These are phyloP conservation scores for Clarias magur DNA, from an alignment of 2,113 vertebrate species.

Conservation along the genomic window DNA sequence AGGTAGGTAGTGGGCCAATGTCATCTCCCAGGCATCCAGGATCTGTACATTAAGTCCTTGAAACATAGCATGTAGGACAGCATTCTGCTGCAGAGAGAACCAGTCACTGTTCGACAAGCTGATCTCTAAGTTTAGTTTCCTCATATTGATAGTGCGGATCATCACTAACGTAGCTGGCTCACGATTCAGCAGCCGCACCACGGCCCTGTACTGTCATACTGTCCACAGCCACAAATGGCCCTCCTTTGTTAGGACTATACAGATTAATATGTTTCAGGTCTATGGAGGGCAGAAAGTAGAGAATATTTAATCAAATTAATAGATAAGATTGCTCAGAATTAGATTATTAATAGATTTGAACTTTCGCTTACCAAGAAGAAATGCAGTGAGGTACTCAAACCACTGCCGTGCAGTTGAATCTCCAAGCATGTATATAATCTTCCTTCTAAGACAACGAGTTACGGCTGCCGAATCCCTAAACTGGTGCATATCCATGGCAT, in stretches of 20 bases:
- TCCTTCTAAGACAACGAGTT: no score
- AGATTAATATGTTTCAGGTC: conserved; percentile 88
- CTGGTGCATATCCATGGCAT: conserved; percentile 56
- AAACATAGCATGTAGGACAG: conserved; percentile 89
- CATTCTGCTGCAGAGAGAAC: conserved; percentile 87
- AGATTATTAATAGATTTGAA: no score
- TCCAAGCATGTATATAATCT: no score
- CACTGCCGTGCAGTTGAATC: no score
- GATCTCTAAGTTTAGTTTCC: conserved; percentile 82
- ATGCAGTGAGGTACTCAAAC: no score
- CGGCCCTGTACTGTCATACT: conserved; percentile 78
- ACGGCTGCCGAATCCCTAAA: no score
- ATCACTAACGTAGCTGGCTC: conserved; percentile 61
- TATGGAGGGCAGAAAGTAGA: conserved; percentile 54
- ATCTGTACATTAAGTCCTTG: conserved; percentile 82
- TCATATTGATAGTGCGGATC: conserved; percentile 86
- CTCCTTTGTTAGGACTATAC: conserved; percentile 86
- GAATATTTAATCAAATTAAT: neutral
- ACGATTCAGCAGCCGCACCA: no score
- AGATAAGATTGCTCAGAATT: neutral
- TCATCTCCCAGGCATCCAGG: conserved; percentile 98
- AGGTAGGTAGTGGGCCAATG: conserved; percentile 83
- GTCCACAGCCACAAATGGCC: conserved; percentile 90
- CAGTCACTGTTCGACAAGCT: conserved; percentile 97
- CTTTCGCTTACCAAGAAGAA: no score